A percentile compares a stretch with the other conserved stretches of the same genome.
These are phyloP conservation scores for Eupithecia vulgata DNA, from an alignment of 2,888 invertebrate genomes.

Conservation along the genomic window DNA sequence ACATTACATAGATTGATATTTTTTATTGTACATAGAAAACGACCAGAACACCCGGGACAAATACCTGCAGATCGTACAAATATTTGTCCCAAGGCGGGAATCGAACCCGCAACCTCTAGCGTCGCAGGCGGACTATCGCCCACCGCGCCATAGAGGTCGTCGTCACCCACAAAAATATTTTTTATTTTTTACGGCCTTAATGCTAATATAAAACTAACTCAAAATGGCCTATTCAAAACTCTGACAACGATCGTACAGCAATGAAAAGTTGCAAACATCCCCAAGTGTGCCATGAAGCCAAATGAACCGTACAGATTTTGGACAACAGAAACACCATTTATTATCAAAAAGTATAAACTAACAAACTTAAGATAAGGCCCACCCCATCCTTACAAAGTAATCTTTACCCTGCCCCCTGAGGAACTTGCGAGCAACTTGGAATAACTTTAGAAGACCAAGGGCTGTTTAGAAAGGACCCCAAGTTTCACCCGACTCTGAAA, in stretches of 20 bases:
- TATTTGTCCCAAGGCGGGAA: no score
- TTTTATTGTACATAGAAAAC: no score
- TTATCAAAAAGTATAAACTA: constrained; percentile 66
- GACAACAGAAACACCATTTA: constrained; percentile 52
- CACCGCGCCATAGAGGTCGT: no score
- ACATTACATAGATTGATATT: no score
- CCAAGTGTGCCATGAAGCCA: constrained; percentile 23
- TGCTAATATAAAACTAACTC: background rate
- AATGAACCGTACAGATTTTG: constrained; percentile 42
- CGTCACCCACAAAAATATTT: no score
- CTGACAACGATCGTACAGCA: background rate
- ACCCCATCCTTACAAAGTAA: constrained; percentile 70
- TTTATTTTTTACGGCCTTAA: no score
- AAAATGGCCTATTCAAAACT: background rate
- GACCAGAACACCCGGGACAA: no score
- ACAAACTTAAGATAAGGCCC: constrained; percentile 72
- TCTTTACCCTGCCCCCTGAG: constrained; percentile 74
- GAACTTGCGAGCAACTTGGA: constrained; percentile 75
- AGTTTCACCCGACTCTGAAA: constrained; percentile 74
- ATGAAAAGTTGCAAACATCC: constrained; percentile 3
- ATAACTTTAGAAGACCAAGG: constrained; percentile 84
- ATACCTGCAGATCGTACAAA: no score
- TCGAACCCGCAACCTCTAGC: no score
- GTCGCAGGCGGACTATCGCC: no score
- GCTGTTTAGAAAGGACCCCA: constrained; percentile 84